These are phyloP conservation scores for Lypha dubia DNA, from an alignment of 2,888 invertebrate species.

Conservation along the genomic window DNA sequence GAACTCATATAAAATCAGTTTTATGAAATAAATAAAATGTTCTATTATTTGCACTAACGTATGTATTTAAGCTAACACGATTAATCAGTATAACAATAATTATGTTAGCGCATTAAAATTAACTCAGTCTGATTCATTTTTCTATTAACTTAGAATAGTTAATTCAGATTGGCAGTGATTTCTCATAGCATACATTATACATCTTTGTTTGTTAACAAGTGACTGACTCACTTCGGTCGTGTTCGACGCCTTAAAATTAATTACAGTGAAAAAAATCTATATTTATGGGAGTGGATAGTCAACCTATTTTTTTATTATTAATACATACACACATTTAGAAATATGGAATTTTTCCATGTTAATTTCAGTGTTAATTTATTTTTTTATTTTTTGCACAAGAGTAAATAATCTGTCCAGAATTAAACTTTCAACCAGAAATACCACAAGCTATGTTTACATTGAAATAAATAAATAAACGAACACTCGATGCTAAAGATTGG, in stretches of 20 bases:
- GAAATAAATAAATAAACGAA: too few species aligned
- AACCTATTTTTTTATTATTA: neutral
- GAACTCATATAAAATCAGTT: conserved; percentile 1
- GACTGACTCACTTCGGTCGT: conserved; percentile 42
- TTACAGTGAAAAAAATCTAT: neutral
- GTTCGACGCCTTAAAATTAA: conserved; percentile 41
- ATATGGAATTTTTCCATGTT: too few species aligned
- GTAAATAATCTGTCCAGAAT: too few species aligned
- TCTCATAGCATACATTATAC: neutral
- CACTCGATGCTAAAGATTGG: too few species aligned
- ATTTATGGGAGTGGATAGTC: conserved; percentile 17
- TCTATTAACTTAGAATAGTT: conserved; percentile 2
- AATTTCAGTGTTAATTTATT: too few species aligned
- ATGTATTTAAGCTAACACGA: conserved; percentile 25
- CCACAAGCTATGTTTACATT: neutral
- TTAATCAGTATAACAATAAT: conserved; percentile 24
- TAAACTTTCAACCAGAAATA: too few species aligned
- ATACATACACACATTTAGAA: neutral
- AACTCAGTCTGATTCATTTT: conserved; percentile 23
- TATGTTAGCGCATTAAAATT: conserved; percentile 9
- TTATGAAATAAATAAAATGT: neutral
- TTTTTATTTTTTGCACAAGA: too few species aligned
- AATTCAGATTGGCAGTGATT: neutral
- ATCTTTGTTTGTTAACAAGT: neutral
- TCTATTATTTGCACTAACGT: conserved; percentile 20